A percentile compares a stretch with the other conserved stretches of the same genome.
Evolutionary conservation across 2,797 vertebrate species (phyloP).

Genomic region (Etheostoma perlongum): DNA sequence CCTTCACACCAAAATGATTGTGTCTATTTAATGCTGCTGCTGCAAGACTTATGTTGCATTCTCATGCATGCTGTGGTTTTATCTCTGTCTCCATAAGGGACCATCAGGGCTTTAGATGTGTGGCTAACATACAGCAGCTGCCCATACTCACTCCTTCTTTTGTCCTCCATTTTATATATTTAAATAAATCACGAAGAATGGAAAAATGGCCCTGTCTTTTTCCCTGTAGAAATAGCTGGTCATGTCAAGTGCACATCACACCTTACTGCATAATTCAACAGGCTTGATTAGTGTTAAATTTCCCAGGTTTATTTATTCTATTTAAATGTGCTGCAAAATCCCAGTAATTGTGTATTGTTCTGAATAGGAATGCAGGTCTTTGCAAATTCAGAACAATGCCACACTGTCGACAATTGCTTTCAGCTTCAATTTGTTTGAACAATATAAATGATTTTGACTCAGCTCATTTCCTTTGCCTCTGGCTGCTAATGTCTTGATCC

Average conservation of each 20-base stretch:
- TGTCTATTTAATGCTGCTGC: constrained; percentile 48
- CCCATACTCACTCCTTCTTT: constrained; percentile 73
- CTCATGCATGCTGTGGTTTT: constrained; percentile 65
- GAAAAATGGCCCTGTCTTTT: constrained; percentile 67
- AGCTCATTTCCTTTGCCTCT: constrained; percentile 77
- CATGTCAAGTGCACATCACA: constrained; percentile 71
- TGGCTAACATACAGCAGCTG: constrained; percentile 59
- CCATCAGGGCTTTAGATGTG: constrained; percentile 61
- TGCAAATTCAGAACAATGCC: constrained; percentile 56
- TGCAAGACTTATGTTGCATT: constrained; percentile 63
- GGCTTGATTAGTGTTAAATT: constrained; percentile 86
- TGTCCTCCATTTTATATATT: constrained; percentile 84
- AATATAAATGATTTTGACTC: constrained; percentile 80
- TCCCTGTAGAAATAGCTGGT: constrained; percentile 61
- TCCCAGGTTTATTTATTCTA: constrained; percentile 76
- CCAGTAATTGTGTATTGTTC: constrained; percentile 46
- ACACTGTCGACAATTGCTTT: constrained; percentile 62
- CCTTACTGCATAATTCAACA: constrained; percentile 82
- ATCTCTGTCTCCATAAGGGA: constrained; percentile 68
- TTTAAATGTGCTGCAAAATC: constrained; percentile 70
- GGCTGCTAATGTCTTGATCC: constrained; percentile 79
- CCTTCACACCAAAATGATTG: constrained; percentile 28
- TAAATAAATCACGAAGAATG: constrained; percentile 80
- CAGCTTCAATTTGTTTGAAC: constrained; percentile 80
- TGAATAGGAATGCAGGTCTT: constrained; percentile 59